phyloP scores from a whole-genome alignment of 1,140 invertebrate genomes.

The Atta texana region DNA sequence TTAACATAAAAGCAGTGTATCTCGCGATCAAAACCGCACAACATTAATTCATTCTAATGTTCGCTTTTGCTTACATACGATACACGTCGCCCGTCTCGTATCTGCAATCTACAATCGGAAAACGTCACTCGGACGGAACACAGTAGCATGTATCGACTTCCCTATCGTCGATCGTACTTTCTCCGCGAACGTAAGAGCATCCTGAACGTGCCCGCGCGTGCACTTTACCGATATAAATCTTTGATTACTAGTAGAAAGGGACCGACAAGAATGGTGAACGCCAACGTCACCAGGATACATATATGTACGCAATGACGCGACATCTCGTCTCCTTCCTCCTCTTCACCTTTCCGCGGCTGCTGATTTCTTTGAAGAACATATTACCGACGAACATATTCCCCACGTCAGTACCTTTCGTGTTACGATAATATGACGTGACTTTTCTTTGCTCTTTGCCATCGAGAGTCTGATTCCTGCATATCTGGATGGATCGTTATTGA shows the following conservation, averaged over 20 bases:
- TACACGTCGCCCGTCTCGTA: conserved; percentile 29
- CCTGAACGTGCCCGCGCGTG: not conserved
- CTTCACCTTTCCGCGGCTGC: not conserved
- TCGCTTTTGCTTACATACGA: conserved; percentile 51
- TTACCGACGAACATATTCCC: conserved; percentile 41
- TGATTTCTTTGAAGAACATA: conserved; percentile 58
- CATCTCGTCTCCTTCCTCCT: not conserved
- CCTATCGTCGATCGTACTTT: conserved; percentile 69
- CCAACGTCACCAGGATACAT: not conserved
- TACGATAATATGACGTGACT: conserved; percentile 51
- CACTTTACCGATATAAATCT: conserved; percentile 74
- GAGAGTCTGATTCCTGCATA: conserved; percentile 58
- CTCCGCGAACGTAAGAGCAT: conserved; percentile 29
- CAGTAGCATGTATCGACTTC: conserved; percentile 59
- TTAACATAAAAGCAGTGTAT: conserved; percentile 71
- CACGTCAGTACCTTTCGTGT: conserved; percentile 47
- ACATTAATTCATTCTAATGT: conserved; percentile 72
- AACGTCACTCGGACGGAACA: conserved; percentile 68
- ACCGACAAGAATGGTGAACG: conserved; percentile 58
- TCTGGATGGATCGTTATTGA: conserved; percentile 77
- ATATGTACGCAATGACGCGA: conserved; percentile 1
- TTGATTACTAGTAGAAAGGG: conserved; percentile 69
- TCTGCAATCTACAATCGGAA: conserved; percentile 69
- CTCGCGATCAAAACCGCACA: conserved; percentile 41
- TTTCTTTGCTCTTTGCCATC: conserved; percentile 21